Base-by-base conservation (phyloP, 2,888 invertebrate species). In the Drosophila monieri region DNA sequence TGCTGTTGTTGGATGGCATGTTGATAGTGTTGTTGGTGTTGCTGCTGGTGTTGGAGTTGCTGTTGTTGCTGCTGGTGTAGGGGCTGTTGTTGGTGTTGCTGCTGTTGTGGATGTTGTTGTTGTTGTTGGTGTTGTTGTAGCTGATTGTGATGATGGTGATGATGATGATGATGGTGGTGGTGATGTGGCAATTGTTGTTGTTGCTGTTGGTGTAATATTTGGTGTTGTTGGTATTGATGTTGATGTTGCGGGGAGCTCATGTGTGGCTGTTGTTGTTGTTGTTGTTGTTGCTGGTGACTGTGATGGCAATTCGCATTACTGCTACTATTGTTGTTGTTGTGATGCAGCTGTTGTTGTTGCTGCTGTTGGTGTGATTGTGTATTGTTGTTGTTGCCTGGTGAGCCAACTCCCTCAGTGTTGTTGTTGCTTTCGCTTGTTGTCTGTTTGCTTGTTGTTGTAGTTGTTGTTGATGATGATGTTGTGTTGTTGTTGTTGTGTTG, bases 141-240 rank as follows among this genome's bases (percentile, higher is more conserved):
- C 30, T 89, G 89, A 37, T 88, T 88, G 23, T 85, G 85, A 46
- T 85, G 88, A 30, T 85, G 85, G 12, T 89, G 88, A 18, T 66
- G 76, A 43, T 78, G 85, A 12, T 88, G 85, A 51, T 76, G 79
- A 53, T 78, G 78, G 32, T 89, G 87, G 49, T 79, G 83, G 46
- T 84, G 87, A 56, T 87, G 76, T 72, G 78, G 83, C 58, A 78
- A 64, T 60, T 85, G 62, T 62, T 48, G 48, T 47, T 86, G 88
- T 57, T 77, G 86, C 57, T 85, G 80, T 78, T 88, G 86, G 86
- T 87, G 89, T 76, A 90, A 90, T 77, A 92, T 91, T 74, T 92
- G 92, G 72, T 90, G 90, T 23, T 90, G 88, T 79, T 90, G 86
- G 62, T 89, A 85, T 67, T 88, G 85, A 53, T 89, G 89, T 70